Evolutionary conservation across 2,113 vertebrate species (phyloP).

Genomic region (Acrocephalus kingi): DNA sequence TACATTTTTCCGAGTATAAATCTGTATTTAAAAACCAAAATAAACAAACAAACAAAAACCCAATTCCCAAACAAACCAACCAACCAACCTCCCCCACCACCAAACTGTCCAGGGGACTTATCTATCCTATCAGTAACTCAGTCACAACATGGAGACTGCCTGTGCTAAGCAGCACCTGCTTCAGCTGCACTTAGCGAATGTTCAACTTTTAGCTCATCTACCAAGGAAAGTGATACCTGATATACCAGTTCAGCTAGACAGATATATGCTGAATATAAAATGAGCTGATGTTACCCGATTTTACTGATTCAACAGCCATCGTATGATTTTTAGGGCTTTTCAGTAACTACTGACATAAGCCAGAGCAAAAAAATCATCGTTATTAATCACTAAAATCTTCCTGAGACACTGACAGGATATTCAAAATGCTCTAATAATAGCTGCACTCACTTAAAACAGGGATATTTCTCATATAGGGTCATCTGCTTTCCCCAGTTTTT

Average conservation of each 20-base stretch:
- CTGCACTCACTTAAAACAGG: background rate
- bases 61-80: background rate
- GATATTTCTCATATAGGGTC: rapidly evolving
- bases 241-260: background rate
- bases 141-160: background rate
- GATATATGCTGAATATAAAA: background rate
- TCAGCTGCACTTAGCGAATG: background rate
- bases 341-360: background rate
- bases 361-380: background rate
- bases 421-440: background rate
- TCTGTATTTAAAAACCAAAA: background rate
- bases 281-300: background rate
- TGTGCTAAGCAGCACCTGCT: background rate
- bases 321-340: background rate
- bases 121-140: background rate
- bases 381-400: background rate
- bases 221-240: background rate
- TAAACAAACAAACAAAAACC: background rate
- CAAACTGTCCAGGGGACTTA: background rate
- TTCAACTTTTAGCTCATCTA: background rate
- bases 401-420: background rate
- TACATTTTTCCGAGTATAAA: background rate
- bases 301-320: background rate
- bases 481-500: background rate
- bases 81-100: rapidly evolving